These are phyloP conservation scores for Taenaris catops DNA, from an alignment of 2,888 invertebrate genomes.

Conservation along the genomic window DNA sequence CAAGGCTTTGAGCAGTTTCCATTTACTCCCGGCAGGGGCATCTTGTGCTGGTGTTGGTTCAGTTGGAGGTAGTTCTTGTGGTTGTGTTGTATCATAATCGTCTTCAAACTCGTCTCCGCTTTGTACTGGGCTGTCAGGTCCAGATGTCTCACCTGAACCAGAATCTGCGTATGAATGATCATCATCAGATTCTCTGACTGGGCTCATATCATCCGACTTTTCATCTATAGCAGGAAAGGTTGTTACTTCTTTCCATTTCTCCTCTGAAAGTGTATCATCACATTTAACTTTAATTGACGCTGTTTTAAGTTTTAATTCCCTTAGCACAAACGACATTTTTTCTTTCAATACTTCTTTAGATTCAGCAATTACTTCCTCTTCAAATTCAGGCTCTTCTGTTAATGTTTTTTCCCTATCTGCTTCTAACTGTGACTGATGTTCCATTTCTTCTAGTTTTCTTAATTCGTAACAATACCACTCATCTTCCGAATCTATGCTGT, in stretches of 20 bases:
- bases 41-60: slow-evolving; percentile 64
- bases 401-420: slow-evolving; percentile 81
- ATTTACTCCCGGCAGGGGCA: slow-evolving; percentile 88
- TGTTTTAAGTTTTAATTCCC: slow-evolving; percentile 87
- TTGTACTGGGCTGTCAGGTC: slow-evolving; percentile 90
- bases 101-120: slow-evolving; percentile 87
- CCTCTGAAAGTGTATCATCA: slow-evolving; percentile 54
- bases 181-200: slow-evolving; percentile 52
- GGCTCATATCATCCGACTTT: slow-evolving; percentile 43
- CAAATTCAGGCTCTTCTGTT: slow-evolving; percentile 80
- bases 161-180: slow-evolving; percentile 80
- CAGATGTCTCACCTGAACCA: slow-evolving; percentile 91
- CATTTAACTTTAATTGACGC: slow-evolving; percentile 61
- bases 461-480: slow-evolving; percentile 96
- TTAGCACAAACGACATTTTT: slow-evolving; percentile 88
- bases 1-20: slow-evolving; percentile 93
- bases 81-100: slow-evolving; percentile 79
- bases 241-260: slow-evolving; percentile 67
- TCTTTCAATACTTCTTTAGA: slow-evolving; percentile 86
- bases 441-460: slow-evolving; percentile 91
- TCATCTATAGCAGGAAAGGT: slow-evolving; percentile 74
- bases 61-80: slow-evolving; percentile 41
- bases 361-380: slow-evolving; percentile 68
- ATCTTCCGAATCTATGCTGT: slow-evolving; percentile 95
- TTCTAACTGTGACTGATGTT: slow-evolving; percentile 85